A percentile compares a stretch with the other conserved stretches of the same genome.
These are phyloP conservation scores for Mycalesis mineus DNA, from an alignment of 2,888 invertebrate species.

Conservation along the genomic window DNA sequence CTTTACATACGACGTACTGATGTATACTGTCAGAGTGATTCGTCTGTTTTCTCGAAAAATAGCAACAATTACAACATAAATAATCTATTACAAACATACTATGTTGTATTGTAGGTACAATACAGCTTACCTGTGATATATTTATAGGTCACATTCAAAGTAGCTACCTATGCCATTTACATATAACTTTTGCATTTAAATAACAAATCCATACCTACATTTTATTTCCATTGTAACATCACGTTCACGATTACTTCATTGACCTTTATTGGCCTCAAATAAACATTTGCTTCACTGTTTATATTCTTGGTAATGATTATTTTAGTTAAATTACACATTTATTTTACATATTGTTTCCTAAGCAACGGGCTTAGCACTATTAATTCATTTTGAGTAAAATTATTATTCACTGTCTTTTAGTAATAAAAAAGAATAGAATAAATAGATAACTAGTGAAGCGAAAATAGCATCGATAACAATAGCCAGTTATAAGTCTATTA, in stretches of 20 bases:
- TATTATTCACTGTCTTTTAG: too few relatives aligned
- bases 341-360: slow-evolving; percentile 1
- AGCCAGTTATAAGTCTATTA: too few relatives aligned
- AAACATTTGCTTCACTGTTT: slow-evolving; percentile 24
- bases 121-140: not conserved
- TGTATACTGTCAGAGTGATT: too few relatives aligned
- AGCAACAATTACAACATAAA: too few relatives aligned
- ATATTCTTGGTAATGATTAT: slow-evolving; percentile 23
- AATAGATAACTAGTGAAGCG: too few relatives aligned
- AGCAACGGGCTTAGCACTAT: too few relatives aligned
- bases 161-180: not conserved
- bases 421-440: too few relatives aligned
- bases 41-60: too few relatives aligned
- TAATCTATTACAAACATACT: too few relatives aligned
- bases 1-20: too few relatives aligned
- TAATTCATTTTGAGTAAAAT: too few relatives aligned
- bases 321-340: slow-evolving; percentile 18
- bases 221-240: slow-evolving; percentile 26
- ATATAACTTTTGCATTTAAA: slow-evolving; percentile 24
- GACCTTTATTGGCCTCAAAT: slow-evolving; percentile 28
- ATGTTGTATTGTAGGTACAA: not conserved
- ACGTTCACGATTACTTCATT: slow-evolving; percentile 23
- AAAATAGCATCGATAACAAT: too few relatives aligned
- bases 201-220: slow-evolving; percentile 25
- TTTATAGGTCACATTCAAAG: slow-evolving; percentile 6